phyloP scores from a whole-genome alignment of 2,888 invertebrate genomes.

The Trichogramma evanescens region DNA sequence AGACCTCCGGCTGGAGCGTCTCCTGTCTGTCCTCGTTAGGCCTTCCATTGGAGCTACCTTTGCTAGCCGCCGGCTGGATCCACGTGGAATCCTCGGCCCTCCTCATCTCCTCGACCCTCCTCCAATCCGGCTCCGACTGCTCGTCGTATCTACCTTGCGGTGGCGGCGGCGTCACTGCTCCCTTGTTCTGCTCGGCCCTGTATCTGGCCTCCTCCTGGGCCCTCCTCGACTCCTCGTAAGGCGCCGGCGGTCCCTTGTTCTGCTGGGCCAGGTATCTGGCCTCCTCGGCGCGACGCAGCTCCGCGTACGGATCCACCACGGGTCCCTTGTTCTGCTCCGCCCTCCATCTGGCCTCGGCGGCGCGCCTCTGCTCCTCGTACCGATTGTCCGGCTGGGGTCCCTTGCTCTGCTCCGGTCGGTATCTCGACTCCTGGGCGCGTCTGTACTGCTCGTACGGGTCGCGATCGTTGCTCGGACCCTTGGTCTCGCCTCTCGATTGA shows the following conservation, averaged over 20 bases:
- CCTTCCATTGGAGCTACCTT: too few species aligned
- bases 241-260: neutral
- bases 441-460: neutral
- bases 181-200: conserved; percentile 13
- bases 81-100: neutral
- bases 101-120: neutral
- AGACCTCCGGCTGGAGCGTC: too few species aligned
- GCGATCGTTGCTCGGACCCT: too few species aligned
- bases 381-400: neutral
- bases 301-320: neutral
- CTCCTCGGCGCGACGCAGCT: neutral
- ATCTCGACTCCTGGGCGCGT: neutral
- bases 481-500: too few species aligned
- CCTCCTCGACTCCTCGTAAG: conserved; percentile 3
- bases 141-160: neutral
- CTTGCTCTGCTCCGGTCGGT: neutral
- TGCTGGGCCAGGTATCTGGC: conserved; percentile 11
- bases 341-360: neutral
- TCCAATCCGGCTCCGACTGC: neutral
- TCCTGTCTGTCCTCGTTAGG: too few species aligned
- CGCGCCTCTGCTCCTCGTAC: neutral
- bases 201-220: neutral
- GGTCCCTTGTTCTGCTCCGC: neutral
- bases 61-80: too few species aligned
- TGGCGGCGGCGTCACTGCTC: neutral